phyloP scores from a whole-genome alignment of 2,113 vertebrate genomes.

The Pyxicephalus adspersus region DNA sequence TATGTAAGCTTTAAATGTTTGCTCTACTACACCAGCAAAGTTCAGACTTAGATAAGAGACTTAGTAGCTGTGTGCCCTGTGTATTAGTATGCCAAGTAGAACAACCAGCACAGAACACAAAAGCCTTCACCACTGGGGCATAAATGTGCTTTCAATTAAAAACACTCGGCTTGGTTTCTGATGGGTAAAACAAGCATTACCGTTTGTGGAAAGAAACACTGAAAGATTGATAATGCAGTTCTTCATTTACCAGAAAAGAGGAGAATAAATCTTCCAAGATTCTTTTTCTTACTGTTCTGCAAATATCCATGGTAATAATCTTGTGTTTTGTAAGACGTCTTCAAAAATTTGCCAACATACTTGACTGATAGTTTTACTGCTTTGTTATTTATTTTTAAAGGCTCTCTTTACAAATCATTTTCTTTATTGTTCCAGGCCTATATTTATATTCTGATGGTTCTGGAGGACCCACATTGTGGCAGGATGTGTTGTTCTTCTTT shows the following conservation, averaged over 20 bases:
- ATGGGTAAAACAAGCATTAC: conserved; percentile 15
- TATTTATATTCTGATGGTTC: conserved; percentile 19
- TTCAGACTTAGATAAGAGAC: no score
- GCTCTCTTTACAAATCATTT: conserved; percentile 33
- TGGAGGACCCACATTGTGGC: background rate
- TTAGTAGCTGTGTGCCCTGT: background rate
- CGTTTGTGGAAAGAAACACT: conserved; percentile 33
- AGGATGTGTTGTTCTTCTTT: no score
- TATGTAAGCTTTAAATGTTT: no score
- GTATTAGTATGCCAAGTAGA: background rate
- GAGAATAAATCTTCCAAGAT: conserved; percentile 21
- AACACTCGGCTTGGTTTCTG: background rate
- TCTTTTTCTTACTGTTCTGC: conserved; percentile 5
- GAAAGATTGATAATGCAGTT: conserved; percentile 10
- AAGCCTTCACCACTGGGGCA: background rate
- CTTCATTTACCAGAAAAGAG: background rate
- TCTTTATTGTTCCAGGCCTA: background rate
- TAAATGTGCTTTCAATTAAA: conserved; percentile 38
- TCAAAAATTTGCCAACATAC: conserved; percentile 18
- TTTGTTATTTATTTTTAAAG: background rate
- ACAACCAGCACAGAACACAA: background rate
- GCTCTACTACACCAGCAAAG: no score
- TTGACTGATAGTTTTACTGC: conserved; percentile 27
- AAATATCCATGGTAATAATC: conserved; percentile 20
- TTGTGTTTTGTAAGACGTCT: conserved; percentile 32